These are phyloP conservation scores for Thyatira batis DNA, from an alignment of 2,888 invertebrate genomes.

Conservation along the genomic window DNA sequence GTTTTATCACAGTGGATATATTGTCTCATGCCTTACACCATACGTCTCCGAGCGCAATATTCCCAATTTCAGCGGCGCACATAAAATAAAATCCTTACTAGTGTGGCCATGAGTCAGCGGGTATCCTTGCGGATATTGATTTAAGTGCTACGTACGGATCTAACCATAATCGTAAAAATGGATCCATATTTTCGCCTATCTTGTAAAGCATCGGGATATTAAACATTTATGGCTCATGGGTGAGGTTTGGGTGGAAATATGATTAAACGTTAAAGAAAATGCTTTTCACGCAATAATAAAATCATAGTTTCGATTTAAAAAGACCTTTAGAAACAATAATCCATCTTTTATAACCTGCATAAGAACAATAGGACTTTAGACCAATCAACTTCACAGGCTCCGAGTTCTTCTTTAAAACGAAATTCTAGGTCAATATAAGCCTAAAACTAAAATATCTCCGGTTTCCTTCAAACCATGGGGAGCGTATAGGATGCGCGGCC, in stretches of 20 bases:
- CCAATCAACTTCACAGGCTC: no score
- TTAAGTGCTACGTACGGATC: background rate
- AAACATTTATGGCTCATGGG: background rate
- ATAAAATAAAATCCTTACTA: slow-evolving; percentile 34
- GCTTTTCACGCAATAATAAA: no score
- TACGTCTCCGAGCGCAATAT: slow-evolving; percentile 21
- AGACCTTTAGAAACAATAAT: no score
- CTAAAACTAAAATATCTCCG: no score
- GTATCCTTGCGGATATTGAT: background rate
- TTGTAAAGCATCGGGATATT: background rate
- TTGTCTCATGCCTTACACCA: slow-evolving; percentile 8
- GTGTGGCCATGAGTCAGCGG: slow-evolving; percentile 23
- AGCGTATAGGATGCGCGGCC: background rate
- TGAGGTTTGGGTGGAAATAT: no score
- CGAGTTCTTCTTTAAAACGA: no score
- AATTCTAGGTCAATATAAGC: no score
- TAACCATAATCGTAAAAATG: background rate
- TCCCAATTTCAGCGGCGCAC: slow-evolving; percentile 33
- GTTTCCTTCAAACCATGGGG: no score
- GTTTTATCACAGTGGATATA: background rate
- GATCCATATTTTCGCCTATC: background rate
- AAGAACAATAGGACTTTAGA: no score
- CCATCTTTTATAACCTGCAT: no score
- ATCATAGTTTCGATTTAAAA: no score
- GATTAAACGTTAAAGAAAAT: no score